These are phyloP conservation scores for Pterois miles DNA, from an alignment of 2,797 vertebrate genomes.

Conservation along the genomic window DNA sequence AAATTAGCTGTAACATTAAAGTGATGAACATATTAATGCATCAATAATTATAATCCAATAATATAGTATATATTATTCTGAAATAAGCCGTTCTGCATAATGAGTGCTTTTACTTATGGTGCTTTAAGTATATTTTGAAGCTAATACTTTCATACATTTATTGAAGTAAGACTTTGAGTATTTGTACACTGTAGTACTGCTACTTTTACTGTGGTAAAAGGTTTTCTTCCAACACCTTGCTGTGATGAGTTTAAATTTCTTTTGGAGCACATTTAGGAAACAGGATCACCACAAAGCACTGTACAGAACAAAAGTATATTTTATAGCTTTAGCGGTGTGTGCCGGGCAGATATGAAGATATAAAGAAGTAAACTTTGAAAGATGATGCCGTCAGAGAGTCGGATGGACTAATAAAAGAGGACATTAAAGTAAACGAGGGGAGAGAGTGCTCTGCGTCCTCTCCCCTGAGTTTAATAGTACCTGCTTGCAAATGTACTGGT, in stretches of 20 bases:
- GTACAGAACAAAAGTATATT: background rate
- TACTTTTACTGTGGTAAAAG: too few species aligned
- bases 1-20: too few species aligned
- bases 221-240: background rate
- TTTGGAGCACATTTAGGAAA: background rate
- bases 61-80: too few species aligned
- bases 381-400: constrained; percentile 22
- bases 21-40: too few species aligned
- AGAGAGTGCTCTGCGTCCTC: constrained; percentile 24
- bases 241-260: background rate
- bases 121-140: too few species aligned
- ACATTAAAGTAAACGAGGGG: constrained; percentile 29
- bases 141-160: too few species aligned
- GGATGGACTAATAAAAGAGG: constrained; percentile 33
- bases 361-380: constrained; percentile 24
- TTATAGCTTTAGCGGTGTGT: background rate
- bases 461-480: constrained; percentile 34
- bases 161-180: too few species aligned
- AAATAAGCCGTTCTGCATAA: too few species aligned
- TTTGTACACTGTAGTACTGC: too few species aligned
- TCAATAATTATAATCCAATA: too few species aligned
- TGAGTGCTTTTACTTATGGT: too few species aligned
- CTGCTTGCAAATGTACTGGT: constrained; percentile 37
- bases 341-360: background rate
- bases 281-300: background rate